Evolutionary conservation across 2,113 vertebrate genomes (phyloP).

Genomic region (Cynoglossus semilaevis): DNA sequence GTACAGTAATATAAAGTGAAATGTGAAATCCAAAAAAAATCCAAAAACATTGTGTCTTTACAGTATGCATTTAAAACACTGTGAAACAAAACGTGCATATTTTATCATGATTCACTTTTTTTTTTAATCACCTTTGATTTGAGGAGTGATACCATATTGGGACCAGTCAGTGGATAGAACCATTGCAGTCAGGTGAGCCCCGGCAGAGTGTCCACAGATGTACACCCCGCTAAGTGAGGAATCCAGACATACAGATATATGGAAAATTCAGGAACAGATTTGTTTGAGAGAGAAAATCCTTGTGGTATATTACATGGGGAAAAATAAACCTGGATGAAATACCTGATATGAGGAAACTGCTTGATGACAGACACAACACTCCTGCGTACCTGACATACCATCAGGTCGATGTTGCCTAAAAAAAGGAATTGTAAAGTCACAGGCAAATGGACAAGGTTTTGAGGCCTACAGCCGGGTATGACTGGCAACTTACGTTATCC

Average conservation of each 20-base stretch:
- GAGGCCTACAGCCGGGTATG: too few relatives aligned
- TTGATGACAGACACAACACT: slow-evolving; percentile 78
- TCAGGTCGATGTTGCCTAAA: slow-evolving; percentile 86
- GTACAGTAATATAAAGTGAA: too few relatives aligned
- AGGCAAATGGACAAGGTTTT: background rate
- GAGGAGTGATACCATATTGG: slow-evolving; percentile 71
- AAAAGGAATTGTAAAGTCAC: background rate
- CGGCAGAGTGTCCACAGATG: slow-evolving; percentile 92
- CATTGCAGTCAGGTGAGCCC: slow-evolving; percentile 90
- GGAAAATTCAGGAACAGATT: background rate
- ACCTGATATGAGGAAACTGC: slow-evolving; percentile 82
- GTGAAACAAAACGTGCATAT: too few relatives aligned
- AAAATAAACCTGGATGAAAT: background rate
- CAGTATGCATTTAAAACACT: too few relatives aligned
- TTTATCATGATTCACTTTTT: background rate
- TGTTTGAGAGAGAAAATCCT: background rate
- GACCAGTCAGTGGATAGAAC: slow-evolving; percentile 86
- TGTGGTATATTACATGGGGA: background rate
- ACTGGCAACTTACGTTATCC: too few relatives aligned
- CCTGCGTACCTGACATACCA: slow-evolving; percentile 86
- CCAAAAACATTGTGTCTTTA: too few relatives aligned
- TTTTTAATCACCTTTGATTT: slow-evolving; percentile 82
- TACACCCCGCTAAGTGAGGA: slow-evolving; percentile 80
- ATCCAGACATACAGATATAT: background rate
- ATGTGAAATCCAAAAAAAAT: too few relatives aligned